Base-by-base conservation (phyloP, 2,888 invertebrate genomes). In the Mesopsocus fuscifrons region DNA sequence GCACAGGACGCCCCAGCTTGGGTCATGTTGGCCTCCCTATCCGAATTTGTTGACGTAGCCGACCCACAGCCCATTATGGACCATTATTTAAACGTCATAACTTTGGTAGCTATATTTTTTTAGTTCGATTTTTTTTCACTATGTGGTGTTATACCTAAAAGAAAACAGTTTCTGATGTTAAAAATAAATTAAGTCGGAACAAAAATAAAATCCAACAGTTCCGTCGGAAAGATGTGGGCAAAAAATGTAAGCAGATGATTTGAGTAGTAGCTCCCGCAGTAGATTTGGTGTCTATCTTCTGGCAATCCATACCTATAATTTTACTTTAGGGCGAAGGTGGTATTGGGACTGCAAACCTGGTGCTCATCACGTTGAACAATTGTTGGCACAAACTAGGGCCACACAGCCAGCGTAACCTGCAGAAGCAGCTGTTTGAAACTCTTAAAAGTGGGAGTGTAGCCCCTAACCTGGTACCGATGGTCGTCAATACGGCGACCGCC, bases 1-100 rank as follows among this genome's bases (percentile, higher is more conserved):
- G 38, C 15, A 5, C 17, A 20, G 9, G 11, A 38, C 38, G 11
- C 9, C 4, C 17, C 6, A 4, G 38, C 38, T 5, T 38, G 38
- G 38, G 20, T 38, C n/a, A n/a, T 38, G 11, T 38, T 38, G 18
- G 15, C 38, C 18, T 38, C 16, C 3, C 15, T 38, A 20, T 38
- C 38, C 20, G 38, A 38, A 11, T 38, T 18, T 20, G 16, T 18
- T 5, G 38, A 38, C 20, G 20, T 20, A 18, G 38, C 15, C 3
- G 11, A 38, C 21, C 38, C 38, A 3, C 9, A 38, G 8, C 21
- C 21, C 20, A 21, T 38, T 5, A 38, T 17, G 38, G 8, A 5
- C 5, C 20, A 38, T 38, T 38, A 38, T 33, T 33, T 33, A 17
- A 17, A 33, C 5, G 38, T 38, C 11, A 21, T 38, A 16, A 20